These are phyloP conservation scores for Odontomachus brunneus DNA, from an alignment of 1,140 invertebrate genomes.

Conservation along the genomic window DNA sequence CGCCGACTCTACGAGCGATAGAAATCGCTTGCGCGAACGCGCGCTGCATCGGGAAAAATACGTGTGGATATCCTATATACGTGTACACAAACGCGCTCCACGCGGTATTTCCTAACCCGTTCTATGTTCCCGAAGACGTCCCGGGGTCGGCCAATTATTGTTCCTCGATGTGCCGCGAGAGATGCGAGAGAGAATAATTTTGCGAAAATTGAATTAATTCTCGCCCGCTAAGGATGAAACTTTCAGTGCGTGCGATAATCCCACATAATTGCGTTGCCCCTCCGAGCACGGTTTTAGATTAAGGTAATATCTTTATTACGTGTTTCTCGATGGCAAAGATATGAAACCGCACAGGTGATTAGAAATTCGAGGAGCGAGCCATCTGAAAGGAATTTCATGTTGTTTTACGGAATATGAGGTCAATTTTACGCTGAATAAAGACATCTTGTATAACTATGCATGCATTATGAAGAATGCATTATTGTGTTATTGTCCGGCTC, in stretches of 20 bases:
- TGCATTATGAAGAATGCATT: too few species aligned
- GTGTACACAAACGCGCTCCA: conserved; percentile 13
- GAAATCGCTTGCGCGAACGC: conserved; percentile 57
- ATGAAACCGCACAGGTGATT: too few species aligned
- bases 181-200: conserved; percentile 25
- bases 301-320: too few species aligned
- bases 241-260: not conserved
- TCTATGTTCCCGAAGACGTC: conserved; percentile 8
- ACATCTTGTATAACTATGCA: too few species aligned
- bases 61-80: not conserved
- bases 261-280: not conserved
- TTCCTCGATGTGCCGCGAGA: not conserved
- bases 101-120: conserved; percentile 33
- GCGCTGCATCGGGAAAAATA: conserved; percentile 58
- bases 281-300: not conserved
- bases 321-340: too few species aligned
- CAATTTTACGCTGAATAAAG: too few species aligned
- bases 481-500: too few species aligned
- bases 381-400: too few species aligned
- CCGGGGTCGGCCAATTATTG: conserved; percentile 28
- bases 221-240: not conserved
- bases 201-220: conserved; percentile 22
- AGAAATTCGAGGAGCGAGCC: too few species aligned
- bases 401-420: too few species aligned
- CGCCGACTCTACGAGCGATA: conserved; percentile 51